Evolutionary conservation across 1,140 invertebrate species (phyloP).

Genomic region (Atopsyche davidsoni): DNA sequence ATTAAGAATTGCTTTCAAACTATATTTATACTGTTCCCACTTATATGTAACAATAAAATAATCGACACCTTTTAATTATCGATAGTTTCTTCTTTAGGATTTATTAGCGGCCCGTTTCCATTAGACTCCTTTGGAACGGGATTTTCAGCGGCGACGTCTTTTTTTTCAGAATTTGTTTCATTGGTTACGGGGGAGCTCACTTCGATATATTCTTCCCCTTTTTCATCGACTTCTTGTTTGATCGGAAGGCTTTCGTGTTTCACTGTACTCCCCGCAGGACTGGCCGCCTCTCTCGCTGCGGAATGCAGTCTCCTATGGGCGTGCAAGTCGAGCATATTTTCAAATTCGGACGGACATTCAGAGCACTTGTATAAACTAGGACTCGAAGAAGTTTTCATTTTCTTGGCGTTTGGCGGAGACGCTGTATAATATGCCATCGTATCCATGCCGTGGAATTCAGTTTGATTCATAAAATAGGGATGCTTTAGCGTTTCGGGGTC

Average conservation of each 20-base stretch:
- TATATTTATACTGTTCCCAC: not conserved
- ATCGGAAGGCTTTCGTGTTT: slow-evolving; percentile 20
- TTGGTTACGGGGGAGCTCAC: slow-evolving; percentile 22
- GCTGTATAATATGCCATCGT: slow-evolving; percentile 22
- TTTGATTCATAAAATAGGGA: slow-evolving; percentile 26
- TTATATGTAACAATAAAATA: not conserved
- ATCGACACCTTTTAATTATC: slow-evolving; percentile 13
- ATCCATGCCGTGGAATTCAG: slow-evolving; percentile 25
- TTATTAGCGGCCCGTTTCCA: slow-evolving; percentile 16
- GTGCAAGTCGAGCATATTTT: slow-evolving; percentile 15
- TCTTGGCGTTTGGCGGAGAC: slow-evolving; percentile 20
- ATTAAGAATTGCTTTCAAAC: slow-evolving; percentile 1
- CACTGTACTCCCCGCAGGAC: slow-evolving; percentile 6
- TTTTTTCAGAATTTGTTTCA: slow-evolving; percentile 6
- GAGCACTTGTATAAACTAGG: slow-evolving; percentile 21
- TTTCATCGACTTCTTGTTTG: slow-evolving; percentile 27
- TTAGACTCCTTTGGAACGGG: slow-evolving; percentile 15
- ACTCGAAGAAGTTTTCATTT: slow-evolving; percentile 25
- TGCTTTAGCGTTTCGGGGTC: slow-evolving; percentile 18
- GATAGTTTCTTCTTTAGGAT: slow-evolving; percentile 26
- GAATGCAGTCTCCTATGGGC: slow-evolving; percentile 18
- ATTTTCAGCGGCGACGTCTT: slow-evolving; percentile 7
- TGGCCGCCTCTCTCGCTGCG: slow-evolving; percentile 4
- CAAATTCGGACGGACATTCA: slow-evolving; percentile 22
- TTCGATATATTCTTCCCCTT: slow-evolving; percentile 28